phyloP scores from a whole-genome alignment of 1,140 invertebrate genomes.

The Branchinecta lindahli region DNA sequence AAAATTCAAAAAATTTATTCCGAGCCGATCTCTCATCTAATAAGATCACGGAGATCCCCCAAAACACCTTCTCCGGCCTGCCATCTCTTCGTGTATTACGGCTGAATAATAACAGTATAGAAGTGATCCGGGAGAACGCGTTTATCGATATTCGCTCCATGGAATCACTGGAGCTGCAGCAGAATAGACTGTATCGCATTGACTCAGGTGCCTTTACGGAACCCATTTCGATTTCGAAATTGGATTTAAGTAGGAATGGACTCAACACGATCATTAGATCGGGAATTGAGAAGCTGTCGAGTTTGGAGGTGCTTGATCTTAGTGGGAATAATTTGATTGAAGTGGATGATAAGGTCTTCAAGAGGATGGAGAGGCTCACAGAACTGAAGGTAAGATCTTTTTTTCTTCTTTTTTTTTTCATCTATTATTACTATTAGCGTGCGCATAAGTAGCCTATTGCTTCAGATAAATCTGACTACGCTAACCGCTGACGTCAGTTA shows the following conservation, averaged over 20 bases:
- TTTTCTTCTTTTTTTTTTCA: conserved; percentile 9
- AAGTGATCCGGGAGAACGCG: conserved; percentile 45
- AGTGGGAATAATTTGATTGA: conserved; percentile 50
- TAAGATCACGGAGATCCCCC: conserved; percentile 22
- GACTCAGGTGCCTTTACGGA: conserved; percentile 57
- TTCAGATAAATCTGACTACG: too few species aligned
- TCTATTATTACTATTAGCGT: too few species aligned
- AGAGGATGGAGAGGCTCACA: conserved; percentile 60
- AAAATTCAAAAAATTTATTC: conserved; percentile 30
- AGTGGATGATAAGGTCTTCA: conserved; percentile 44
- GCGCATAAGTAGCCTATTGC: too few species aligned
- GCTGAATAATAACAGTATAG: conserved; percentile 31
- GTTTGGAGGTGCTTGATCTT: conserved; percentile 27
- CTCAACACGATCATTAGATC: conserved; percentile 50
- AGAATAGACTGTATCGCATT: conserved; percentile 53
- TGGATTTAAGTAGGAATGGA: conserved; percentile 55
- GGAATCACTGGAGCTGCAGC: conserved; percentile 56
- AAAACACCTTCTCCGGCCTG: conserved; percentile 21
- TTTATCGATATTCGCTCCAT: conserved; percentile 59
- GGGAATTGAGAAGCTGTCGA: conserved; percentile 45
- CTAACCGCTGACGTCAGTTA: too few species aligned
- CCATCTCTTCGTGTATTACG: conserved; percentile 14
- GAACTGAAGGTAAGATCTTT: conserved; percentile 45
- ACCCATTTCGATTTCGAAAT: conserved; percentile 54
- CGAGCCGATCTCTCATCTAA: conserved; percentile 26